Conservation (phyloP, 2,797 vertebrate genomes). For the Acanthurus leucopareius region DNA sequence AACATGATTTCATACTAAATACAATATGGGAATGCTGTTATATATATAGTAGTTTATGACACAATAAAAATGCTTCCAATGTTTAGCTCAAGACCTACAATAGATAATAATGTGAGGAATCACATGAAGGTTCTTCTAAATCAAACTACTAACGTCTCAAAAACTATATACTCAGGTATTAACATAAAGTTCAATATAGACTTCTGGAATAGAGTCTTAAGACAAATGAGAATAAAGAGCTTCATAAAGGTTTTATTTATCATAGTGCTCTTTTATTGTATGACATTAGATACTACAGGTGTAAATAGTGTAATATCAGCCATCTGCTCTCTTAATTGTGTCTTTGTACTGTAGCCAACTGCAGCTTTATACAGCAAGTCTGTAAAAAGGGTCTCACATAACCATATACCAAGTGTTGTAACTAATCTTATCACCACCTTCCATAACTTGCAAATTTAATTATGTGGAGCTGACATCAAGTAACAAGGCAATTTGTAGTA, state of each 20-base stretch:
- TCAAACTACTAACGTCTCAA: background rate
- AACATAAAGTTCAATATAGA: background rate
- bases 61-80: background rate
- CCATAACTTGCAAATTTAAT: slow-evolving; percentile 20
- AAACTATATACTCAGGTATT: background rate
- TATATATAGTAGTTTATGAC: background rate
- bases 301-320: background rate
- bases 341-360: slow-evolving; percentile 11
- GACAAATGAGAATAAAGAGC: background rate
- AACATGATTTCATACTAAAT: background rate
- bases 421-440: slow-evolving; percentile 37
- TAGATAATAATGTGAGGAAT: background rate
- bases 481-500: slow-evolving; percentile 11
- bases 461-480: slow-evolving; percentile 16
- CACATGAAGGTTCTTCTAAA: background rate
- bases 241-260: background rate
- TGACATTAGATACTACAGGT: background rate
- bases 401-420: background rate
- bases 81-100: background rate
- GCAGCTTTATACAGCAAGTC: background rate
- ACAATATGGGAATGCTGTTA: background rate
- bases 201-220: background rate
- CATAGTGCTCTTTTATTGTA: background rate
- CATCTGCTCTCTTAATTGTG: slow-evolving; percentile 6
- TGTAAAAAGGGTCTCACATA: background rate